A percentile compares a stretch with the other conserved stretches of the same genome.
Evolutionary conservation across 2,888 invertebrate species (phyloP).

Genomic region (Emmelina monodactyla): DNA sequence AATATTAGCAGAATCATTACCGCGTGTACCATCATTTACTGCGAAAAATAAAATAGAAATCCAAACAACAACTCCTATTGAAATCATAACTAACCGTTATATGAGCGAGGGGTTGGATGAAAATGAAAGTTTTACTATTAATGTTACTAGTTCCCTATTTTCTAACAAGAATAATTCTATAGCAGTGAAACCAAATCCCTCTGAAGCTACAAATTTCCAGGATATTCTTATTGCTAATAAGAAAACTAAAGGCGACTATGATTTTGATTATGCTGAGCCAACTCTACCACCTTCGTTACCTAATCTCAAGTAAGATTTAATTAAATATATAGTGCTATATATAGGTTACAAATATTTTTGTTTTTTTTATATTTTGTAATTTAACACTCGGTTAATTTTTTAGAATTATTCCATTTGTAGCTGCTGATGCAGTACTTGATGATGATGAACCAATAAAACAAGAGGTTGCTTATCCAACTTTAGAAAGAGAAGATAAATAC

Average conservation of each 20-base stretch:
- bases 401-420: constrained; percentile 88
- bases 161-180: constrained; percentile 42
- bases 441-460: constrained; percentile 49
- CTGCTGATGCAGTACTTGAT: constrained; percentile 81
- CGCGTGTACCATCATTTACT: constrained; percentile 33
- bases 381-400: constrained; percentile 15
- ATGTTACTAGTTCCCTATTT: constrained; percentile 61
- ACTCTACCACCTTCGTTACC: constrained; percentile 84
- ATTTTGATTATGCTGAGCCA: constrained; percentile 74
- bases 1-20: constrained; percentile 26
- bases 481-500: constrained; percentile 48
- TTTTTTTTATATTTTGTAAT: not conserved
- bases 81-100: constrained; percentile 46
- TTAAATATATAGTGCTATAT: constrained; percentile 4
- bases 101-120: constrained; percentile 43
- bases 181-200: constrained; percentile 18
- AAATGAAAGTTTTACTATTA: constrained; percentile 62
- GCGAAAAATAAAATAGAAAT: constrained; percentile 28
- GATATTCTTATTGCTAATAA: constrained; percentile 47
- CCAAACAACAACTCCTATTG: constrained; percentile 39
- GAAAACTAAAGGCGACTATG: constrained; percentile 68
- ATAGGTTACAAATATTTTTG: not conserved
- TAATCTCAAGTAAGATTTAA: constrained; percentile 72
- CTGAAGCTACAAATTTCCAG: constrained; percentile 4
- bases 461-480: constrained; percentile 30